phyloP scores from a whole-genome alignment of 2,113 vertebrate genomes.

The Aegithalos caudatus region DNA sequence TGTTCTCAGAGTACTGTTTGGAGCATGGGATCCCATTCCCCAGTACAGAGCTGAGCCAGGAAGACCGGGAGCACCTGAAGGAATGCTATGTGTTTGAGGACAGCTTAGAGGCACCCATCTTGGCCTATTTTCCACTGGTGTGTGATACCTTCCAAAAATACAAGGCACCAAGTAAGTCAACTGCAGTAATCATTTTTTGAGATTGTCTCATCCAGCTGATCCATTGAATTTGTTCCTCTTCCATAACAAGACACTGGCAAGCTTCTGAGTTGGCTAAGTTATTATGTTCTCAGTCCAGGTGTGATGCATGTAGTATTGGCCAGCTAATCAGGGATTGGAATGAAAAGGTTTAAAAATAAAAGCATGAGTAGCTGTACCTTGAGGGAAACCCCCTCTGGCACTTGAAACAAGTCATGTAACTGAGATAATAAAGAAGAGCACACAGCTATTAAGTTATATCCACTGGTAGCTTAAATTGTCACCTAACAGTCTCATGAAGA shows the following conservation, averaged over 20 bases:
- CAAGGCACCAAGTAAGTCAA: constrained; percentile 74
- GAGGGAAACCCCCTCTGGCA: neutral
- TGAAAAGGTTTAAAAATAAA: neutral
- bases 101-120: constrained; percentile 44
- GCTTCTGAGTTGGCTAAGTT: neutral
- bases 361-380: neutral
- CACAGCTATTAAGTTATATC: neutral
- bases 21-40: constrained; percentile 73
- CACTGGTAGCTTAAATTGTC: neutral
- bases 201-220: neutral
- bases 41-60: constrained; percentile 35
- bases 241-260: neutral
- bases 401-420: neutral
- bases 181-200: neutral
- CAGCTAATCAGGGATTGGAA: neutral
- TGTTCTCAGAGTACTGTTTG: constrained; percentile 72
- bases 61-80: constrained; percentile 57
- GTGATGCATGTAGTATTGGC: neutral
- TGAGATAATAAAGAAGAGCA: neutral
- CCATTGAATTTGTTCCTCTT: neutral
- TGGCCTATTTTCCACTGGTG: constrained; percentile 77
- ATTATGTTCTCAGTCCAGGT: neutral
- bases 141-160: constrained; percentile 76
- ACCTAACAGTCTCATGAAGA: neutral
- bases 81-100: constrained; percentile 76